Base-by-base conservation (phyloP, 1,140 invertebrate species). In the Drosophila saltans region DNA sequence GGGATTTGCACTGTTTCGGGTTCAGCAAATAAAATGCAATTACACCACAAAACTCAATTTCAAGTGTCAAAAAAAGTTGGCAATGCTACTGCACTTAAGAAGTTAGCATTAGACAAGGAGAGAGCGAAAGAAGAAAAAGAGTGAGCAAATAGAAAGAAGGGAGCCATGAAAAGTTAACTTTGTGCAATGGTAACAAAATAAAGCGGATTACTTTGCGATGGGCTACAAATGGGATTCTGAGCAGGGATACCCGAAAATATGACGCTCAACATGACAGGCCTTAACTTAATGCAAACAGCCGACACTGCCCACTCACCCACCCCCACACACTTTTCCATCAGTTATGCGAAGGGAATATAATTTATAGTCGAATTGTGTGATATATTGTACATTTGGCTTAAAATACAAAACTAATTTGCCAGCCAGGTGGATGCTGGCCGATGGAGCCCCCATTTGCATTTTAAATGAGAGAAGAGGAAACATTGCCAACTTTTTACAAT, bases 41-140 rank as follows among this genome's bases (percentile, higher is more conserved):
- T 89, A 88, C 84, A 89, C 84, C 84, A 64, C 84, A 89, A 89
- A 88, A 89, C 84, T 88, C 84, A 88, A 88, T 88, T 88, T 75
- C 77, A 88, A 88, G 84, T 88, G 84, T 89, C 84, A 88, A 84
- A 86, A 30, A 88, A 88, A 52, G 77, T 89, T 88, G 74, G 21
- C 45, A 52, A 52, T 52, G 45, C 45, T 72, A 62, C 79, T 88
- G 84, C 84, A 88, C 84, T 89, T 89, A 88, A 89, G 84, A 88
- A 88, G 84, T 89, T 88, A 84, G 79, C 68, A 58, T 43, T 63
- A 39, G 64, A 62, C 58, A 41, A 60, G 24, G 59, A 48, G 58
- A 43, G 36, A 52, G 21, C 45, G 63, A 48, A 62, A 52, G 16
- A 26, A 52, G 45, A 3, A 26, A 9, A 52, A 52, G 59, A 59